phyloP scores from a whole-genome alignment of 2,113 vertebrate genomes.

The Tor tambroides region DNA sequence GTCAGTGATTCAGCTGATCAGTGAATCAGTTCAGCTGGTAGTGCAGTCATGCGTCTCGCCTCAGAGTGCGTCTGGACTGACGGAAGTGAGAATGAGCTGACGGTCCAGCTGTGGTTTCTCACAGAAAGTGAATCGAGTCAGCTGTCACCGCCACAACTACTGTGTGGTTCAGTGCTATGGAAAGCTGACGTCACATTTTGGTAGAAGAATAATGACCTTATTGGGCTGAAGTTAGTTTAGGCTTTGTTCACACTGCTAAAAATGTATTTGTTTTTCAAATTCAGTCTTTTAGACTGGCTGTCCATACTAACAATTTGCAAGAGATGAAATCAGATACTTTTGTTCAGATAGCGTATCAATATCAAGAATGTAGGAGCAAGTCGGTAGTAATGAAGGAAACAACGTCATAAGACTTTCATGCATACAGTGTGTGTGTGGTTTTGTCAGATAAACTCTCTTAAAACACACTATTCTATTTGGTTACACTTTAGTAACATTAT shows the following conservation, averaged over 20 bases:
- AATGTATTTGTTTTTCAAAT: not conserved
- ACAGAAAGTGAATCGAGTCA: not conserved
- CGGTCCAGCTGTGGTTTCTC: constrained; percentile 35
- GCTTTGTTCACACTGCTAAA: not conserved
- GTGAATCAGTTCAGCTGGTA: constrained; percentile 51
- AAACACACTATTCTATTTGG: not conserved
- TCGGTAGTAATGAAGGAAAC: not conserved
- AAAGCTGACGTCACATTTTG: not conserved
- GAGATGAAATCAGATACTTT: not conserved
- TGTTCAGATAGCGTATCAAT: not conserved
- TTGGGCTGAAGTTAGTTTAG: not conserved
- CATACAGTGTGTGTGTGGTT: not conserved
- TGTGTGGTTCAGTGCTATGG: not conserved
- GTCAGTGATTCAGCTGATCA: constrained; percentile 46
- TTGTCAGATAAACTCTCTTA: not conserved
- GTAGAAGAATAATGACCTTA: not conserved
- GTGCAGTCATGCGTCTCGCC: constrained; percentile 7
- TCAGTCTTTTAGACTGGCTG: not conserved
- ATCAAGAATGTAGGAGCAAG: not conserved
- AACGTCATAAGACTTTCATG: not conserved
- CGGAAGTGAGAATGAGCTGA: constrained; percentile 24
- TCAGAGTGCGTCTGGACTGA: constrained; percentile 31
- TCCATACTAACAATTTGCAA: not conserved
- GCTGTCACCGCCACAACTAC: not conserved
- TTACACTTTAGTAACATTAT: too few relatives aligned